Evolutionary conservation across 2,888 invertebrate genomes (phyloP).

Genomic region (Sabellastarte sp.): DNA sequence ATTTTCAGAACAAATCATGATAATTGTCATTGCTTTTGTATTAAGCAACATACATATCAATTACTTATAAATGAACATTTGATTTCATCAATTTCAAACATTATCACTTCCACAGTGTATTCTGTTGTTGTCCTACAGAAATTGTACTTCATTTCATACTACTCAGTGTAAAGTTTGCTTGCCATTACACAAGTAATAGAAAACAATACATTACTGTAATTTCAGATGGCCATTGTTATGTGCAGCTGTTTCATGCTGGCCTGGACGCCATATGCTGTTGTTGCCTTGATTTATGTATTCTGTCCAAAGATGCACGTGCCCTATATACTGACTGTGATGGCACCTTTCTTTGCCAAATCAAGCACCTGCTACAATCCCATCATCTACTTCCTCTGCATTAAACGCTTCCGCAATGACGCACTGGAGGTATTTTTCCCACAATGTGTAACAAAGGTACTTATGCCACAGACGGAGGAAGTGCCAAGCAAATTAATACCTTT

Average conservation of each 20-base stretch:
- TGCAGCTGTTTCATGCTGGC: conserved; percentile 26
- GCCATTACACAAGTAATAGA: background rate
- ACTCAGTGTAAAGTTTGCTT: no score
- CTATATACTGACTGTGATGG: background rate
- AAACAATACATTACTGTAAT: background rate
- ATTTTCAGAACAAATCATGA: no score
- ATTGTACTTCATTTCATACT: no score
- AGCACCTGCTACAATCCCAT: conserved; percentile 16
- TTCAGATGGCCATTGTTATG: conserved; percentile 27
- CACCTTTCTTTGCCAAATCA: conserved; percentile 11
- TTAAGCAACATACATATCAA: no score
- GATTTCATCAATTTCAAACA: no score
- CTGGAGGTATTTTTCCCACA: background rate
- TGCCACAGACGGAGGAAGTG: no score
- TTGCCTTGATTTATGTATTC: conserved; percentile 23
- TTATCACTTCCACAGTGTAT: no score
- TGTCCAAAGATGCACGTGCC: background rate
- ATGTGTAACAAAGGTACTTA: no score
- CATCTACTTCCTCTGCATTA: conserved; percentile 13
- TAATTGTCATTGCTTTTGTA: no score
- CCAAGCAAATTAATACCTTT: no score
- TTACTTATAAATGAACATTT: no score
- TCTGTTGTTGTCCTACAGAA: no score
- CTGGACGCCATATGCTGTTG: conserved; percentile 34
- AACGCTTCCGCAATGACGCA: conserved; percentile 12